Conservation (phyloP, 2,797 vertebrate species). For the Myiotriccus ornatus region DNA sequence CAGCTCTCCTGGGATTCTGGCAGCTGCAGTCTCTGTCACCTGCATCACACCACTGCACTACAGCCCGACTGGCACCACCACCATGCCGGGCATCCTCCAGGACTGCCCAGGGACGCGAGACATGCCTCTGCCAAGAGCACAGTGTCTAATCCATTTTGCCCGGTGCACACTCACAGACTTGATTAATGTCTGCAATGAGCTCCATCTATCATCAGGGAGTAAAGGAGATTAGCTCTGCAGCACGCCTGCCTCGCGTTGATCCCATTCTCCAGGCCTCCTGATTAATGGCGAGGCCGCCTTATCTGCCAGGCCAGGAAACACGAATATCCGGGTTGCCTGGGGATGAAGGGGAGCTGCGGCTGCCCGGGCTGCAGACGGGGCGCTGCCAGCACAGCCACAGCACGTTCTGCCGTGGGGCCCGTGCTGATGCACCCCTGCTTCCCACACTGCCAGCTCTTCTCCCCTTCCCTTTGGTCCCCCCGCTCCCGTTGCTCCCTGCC, state of each 20-base stretch:
- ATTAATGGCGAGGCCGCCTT: not conserved
- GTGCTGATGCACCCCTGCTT: not conserved
- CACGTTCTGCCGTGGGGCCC: accelerated
- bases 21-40: not conserved
- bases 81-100: not conserved
- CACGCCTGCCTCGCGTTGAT: not conserved
- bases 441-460: not conserved
- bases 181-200: conserved; percentile 61
- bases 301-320: conserved; percentile 39
- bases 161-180: not conserved
- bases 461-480: not conserved
- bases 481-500: not conserved
- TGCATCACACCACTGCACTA: accelerated
- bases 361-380: accelerated
- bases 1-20: not conserved
- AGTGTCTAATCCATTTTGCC: conserved; percentile 32
- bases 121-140: not conserved
- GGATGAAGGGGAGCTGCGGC: not conserved
- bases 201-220: conserved; percentile 42
- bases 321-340: not conserved
- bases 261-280: conserved; percentile 39
- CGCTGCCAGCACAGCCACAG: accelerated
- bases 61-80: not conserved
- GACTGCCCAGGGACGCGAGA: not conserved
- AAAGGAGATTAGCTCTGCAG: conserved; percentile 59